Evolutionary conservation across 2,888 invertebrate species (phyloP).

Genomic region (Cryptus viduatorius): DNA sequence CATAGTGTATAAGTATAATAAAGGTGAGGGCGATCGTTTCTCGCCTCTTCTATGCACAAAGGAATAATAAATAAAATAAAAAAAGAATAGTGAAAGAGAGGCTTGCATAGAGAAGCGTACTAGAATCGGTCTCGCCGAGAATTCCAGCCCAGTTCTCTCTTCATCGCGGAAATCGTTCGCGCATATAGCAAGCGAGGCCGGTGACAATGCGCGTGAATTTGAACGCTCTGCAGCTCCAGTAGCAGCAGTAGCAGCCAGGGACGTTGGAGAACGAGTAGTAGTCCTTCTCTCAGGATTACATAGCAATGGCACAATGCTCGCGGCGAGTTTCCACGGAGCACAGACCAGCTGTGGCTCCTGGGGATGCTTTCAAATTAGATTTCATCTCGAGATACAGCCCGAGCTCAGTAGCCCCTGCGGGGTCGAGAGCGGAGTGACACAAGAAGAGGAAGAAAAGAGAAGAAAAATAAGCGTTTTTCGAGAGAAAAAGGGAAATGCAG

Average conservation of each 20-base stretch:
- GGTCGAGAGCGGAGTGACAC: constrained; percentile 5
- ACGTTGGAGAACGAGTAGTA: constrained; percentile 14
- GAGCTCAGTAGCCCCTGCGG: not conserved
- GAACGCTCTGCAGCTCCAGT: constrained; percentile 29
- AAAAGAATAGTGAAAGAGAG: not conserved
- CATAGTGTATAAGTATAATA: not conserved
- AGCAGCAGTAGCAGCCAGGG: not conserved
- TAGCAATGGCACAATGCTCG: constrained; percentile 57
- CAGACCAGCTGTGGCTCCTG: constrained; percentile 67
- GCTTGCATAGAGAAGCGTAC: constrained; percentile 7
- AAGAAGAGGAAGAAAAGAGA: constrained; percentile 40
- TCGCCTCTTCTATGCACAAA: constrained; percentile 32
- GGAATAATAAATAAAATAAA: constrained; percentile 45
- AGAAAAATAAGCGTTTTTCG: constrained; percentile 47
- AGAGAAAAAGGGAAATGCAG: constrained; percentile 19
- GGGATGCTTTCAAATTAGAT: constrained; percentile 78
- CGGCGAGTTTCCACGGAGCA: constrained; percentile 44
- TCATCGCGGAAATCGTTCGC: constrained; percentile 28
- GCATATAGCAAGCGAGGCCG: constrained; percentile 32
- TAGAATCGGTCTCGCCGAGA: not conserved
- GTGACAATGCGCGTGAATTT: constrained; percentile 51
- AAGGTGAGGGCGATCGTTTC: constrained; percentile 30
- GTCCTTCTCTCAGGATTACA: constrained; percentile 54
- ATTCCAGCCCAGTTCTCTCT: not conserved
- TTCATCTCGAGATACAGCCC: constrained; percentile 55